Evolutionary conservation across 2,113 vertebrate species (phyloP), one percentile per base, ranked within the genome.

Genomic region (Spermophilus dauricus): DNA sequence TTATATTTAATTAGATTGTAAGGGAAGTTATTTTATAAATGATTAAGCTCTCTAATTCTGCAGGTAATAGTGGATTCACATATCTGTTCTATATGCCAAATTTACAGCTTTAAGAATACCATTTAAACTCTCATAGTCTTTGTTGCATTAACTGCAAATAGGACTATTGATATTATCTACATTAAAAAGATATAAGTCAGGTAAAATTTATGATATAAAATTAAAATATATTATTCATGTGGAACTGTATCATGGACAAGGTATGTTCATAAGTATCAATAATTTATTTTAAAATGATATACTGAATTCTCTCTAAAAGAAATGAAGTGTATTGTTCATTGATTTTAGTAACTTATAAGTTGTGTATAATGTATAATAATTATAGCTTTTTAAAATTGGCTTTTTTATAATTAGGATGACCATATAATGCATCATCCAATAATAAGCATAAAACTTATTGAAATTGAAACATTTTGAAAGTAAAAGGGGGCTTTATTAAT

Each of bases 211-310:
- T 48, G 1, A 22, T 20, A 72, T 37, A 53, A 67, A 51, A 61
- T 63, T 18, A 75, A 89, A 42, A 42, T 75, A 86, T 39, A 70
- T 51, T 20, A 61, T 65, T 28, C 58, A 63, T 76, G 2, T 65
- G 28, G 12, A 11, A 76, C 5, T 85, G 16, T 76, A 56, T 65
- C 32, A 75, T 32, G 5, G 53, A 34, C 22, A 90, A 67, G 8
- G 70, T 45, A 86, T 4, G 2, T 73, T 73, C 42, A 26, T n/a
- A 81, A 76, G 45, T 56, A 75, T 45, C 42, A 77, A 80, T 24
- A 77, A 69, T 4, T 77, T 45, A 73, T 78, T 91, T 96, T 80
- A 70, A 96, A 95, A 70, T 86, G 5, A 67, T 12, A 86, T 51
- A 58, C 1, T 92, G 24, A 42, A 84, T 93, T 91, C 90, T 77